Evolutionary conservation across 2,888 invertebrate genomes (phyloP).

Genomic region (Odontocerum albicorne): DNA sequence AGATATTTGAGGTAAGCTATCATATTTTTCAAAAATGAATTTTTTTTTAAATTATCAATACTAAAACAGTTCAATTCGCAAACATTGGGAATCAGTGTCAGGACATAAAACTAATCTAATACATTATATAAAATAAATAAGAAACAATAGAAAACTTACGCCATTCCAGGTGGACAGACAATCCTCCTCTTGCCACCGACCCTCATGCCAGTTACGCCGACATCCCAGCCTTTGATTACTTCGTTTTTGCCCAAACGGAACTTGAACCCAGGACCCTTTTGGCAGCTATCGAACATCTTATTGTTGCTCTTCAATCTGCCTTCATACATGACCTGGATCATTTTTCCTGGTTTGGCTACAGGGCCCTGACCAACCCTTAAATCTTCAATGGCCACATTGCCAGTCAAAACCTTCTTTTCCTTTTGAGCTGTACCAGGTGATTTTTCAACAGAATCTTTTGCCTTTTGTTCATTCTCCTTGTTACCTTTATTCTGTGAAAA

Average conservation of each 20-base stretch:
- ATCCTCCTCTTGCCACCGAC: conserved; percentile 89
- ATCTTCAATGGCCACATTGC: conserved; percentile 84
- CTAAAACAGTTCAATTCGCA: too few species aligned
- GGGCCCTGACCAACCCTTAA: conserved; percentile 77
- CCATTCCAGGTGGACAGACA: conserved; percentile 81
- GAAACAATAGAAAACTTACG: conserved; percentile 60
- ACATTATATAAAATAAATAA: too few species aligned
- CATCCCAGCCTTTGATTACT: conserved; percentile 90
- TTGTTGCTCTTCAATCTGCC: conserved; percentile 81
- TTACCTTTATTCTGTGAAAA: conserved; percentile 27
- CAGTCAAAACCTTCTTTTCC: conserved; percentile 63
- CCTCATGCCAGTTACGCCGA: conserved; percentile 90
- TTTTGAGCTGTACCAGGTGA: conserved; percentile 38
- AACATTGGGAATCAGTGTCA: too few species aligned
- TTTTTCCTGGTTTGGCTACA: conserved; percentile 76
- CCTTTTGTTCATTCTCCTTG: conserved; percentile 46
- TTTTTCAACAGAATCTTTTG: conserved; percentile 41
- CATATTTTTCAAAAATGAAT: too few species aligned
- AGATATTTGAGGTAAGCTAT: too few species aligned
- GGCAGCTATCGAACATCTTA: conserved; percentile 81
- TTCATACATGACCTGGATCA: conserved; percentile 68
- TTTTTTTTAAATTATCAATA: too few species aligned
- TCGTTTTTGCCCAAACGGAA: conserved; percentile 83
- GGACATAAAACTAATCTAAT: too few species aligned
- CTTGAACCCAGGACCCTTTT: conserved; percentile 79